These are phyloP conservation scores for Cryptus viduatorius DNA, from an alignment of 2,888 invertebrate genomes.

Conservation along the genomic window DNA sequence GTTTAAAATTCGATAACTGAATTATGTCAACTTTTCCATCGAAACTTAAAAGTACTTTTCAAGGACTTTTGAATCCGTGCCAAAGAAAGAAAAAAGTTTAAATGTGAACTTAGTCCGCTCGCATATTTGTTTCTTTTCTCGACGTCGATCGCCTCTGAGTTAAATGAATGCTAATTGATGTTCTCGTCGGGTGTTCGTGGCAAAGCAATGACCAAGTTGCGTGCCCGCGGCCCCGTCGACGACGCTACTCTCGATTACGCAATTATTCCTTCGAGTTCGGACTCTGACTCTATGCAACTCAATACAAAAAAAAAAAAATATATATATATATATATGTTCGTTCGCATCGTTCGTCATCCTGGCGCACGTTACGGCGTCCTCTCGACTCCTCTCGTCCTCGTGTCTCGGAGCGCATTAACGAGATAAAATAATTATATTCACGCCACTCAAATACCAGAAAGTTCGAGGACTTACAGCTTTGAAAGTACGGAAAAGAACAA, in stretches of 20 bases:
- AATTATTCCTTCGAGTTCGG: neutral
- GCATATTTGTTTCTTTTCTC: neutral
- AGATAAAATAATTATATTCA: conserved; percentile 8
- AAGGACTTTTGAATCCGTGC: neutral
- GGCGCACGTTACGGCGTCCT: neutral
- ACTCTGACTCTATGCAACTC: conserved; percentile 1
- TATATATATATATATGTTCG: neutral
- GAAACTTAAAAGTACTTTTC: neutral
- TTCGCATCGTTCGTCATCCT: neutral
- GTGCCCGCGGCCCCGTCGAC: neutral
- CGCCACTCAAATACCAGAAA: neutral
- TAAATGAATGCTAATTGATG: neutral
- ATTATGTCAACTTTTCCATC: too few relatives aligned
- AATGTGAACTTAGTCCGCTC: neutral
- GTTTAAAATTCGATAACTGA: too few relatives aligned
- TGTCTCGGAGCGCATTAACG: neutral
- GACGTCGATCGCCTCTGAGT: neutral
- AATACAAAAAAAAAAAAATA: neutral
- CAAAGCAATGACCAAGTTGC: conserved; percentile 6
- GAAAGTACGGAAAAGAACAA: neutral
- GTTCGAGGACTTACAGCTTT: neutral
- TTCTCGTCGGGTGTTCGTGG: neutral
- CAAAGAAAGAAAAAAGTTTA: neutral
- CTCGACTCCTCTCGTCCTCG: neutral
- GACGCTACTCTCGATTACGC: neutral